A percentile compares a stretch with the other conserved stretches of the same genome.
Conservation (phyloP, 1,140 invertebrate species). For the Caenorhabditis brenneri region DNA sequence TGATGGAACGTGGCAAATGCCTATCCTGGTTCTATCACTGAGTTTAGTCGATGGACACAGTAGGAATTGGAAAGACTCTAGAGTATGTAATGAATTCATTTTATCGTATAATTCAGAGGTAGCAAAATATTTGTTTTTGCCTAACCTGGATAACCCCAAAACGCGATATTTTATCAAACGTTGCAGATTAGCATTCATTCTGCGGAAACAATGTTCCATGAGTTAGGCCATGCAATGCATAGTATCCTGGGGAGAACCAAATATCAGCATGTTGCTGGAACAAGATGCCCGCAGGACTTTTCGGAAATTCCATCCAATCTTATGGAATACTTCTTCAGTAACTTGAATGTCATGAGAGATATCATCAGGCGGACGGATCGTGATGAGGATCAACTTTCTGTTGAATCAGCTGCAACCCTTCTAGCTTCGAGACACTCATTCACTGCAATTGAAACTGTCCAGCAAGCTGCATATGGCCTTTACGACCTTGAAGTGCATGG, state of each 20-base stretch:
- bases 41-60: background rate
- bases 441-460: conserved; percentile 58
- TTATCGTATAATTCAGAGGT: too few relatives aligned
- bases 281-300: conserved; percentile 93
- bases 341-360: conserved; percentile 77
- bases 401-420: conserved; percentile 59
- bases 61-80: conserved; percentile 3
- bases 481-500: conserved; percentile 69
- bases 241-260: conserved; percentile 93
- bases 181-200: conserved; percentile 81
- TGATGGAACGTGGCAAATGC: conserved; percentile 79
- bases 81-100: conserved; percentile 66
- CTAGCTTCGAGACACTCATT: conserved; percentile 60
- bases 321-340: conserved; percentile 95
- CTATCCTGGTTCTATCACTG: conserved; percentile 92
- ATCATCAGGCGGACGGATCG: conserved; percentile 6
- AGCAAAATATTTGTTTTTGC: too few relatives aligned
- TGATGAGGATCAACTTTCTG: background rate
- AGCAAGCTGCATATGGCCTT: conserved; percentile 64
- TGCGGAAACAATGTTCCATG: conserved; percentile 96
- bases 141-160: too few relatives aligned
- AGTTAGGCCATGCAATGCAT: conserved; percentile 98
- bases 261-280: conserved; percentile 94
- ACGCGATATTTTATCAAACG: too few relatives aligned
- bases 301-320: conserved; percentile 96